These are phyloP conservation scores for Menidia beryllina DNA, from an alignment of 2,113 vertebrate species.

Conservation along the genomic window DNA sequence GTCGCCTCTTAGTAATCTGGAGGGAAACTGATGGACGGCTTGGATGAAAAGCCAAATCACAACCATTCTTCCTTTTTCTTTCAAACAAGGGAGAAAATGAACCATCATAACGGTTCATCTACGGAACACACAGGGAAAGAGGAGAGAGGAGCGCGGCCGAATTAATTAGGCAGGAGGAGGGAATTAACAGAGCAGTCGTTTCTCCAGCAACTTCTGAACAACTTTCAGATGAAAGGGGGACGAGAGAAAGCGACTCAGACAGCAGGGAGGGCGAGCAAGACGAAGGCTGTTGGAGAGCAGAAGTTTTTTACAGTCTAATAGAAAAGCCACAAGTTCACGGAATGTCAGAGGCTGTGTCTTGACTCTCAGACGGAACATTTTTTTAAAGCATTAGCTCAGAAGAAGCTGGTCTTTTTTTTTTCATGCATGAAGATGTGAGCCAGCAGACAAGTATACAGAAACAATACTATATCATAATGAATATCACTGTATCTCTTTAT, in stretches of 20 bases:
- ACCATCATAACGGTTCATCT: constrained; percentile 50
- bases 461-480: constrained; percentile 8
- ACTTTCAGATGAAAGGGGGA: constrained; percentile 40
- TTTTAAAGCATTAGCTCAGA: constrained; percentile 57
- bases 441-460: too few relatives aligned
- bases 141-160: constrained; percentile 36
- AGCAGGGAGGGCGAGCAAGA: constrained; percentile 16
- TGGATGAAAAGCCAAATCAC: constrained; percentile 38
- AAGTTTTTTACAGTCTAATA: constrained; percentile 36
- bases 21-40: constrained; percentile 58
- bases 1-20: constrained; percentile 61
- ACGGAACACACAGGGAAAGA: constrained; percentile 38
- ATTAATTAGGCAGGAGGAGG: constrained; percentile 58
- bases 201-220: constrained; percentile 34
- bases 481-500: constrained; percentile 13
- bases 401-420: constrained; percentile 49
- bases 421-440: neutral
- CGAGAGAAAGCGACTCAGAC: constrained; percentile 34
- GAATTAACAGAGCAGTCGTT: constrained; percentile 46
- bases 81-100: constrained; percentile 10
- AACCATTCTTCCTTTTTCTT: constrained; percentile 26
- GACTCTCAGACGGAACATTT: constrained; percentile 48
- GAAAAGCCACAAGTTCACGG: constrained; percentile 48
- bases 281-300: constrained; percentile 21
- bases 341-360: constrained; percentile 53